phyloP scores from a whole-genome alignment of 2,797 vertebrate species.

The Lepidocolaptes lacrymiger region DNA sequence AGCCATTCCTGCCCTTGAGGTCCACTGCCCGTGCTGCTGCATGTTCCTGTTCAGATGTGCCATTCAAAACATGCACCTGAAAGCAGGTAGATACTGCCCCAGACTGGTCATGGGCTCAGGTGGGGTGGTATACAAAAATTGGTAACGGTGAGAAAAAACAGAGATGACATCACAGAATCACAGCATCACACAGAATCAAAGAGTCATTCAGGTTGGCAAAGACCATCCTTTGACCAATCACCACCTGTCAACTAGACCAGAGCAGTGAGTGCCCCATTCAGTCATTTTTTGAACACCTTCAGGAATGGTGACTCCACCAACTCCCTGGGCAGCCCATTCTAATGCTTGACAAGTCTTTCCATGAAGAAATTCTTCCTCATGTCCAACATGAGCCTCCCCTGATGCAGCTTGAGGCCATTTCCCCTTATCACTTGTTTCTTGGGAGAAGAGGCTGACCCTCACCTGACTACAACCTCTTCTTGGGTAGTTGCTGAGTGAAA shows the following conservation, averaged over 20 bases:
- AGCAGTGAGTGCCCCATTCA: neutral
- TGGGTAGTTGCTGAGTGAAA: neutral
- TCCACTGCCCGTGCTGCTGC: neutral
- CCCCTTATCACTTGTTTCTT: neutral
- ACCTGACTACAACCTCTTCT: neutral
- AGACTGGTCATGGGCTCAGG: neutral
- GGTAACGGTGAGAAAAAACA: neutral
- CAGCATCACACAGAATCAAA: neutral
- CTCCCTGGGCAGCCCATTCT: neutral
- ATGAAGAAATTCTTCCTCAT: neutral
- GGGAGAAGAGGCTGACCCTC: fast-evolving
- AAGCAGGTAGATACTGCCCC: neutral
- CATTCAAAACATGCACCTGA: neutral
- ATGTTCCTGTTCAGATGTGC: neutral
- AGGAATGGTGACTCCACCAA: neutral
- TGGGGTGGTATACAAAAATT: neutral
- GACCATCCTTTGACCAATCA: neutral
- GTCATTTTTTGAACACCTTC: neutral
- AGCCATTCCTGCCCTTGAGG: neutral
- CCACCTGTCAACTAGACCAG: neutral
- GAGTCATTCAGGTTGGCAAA: neutral
- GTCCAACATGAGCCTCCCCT: neutral
- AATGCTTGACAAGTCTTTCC: neutral
- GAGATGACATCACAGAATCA: neutral
- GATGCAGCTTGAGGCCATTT: neutral